Percentiles rank a stretch among this genome's conserved stretches.
phyloP scores from a whole-genome alignment of 2,888 invertebrate genomes.

The Leptinotarsa peninsularis region DNA sequence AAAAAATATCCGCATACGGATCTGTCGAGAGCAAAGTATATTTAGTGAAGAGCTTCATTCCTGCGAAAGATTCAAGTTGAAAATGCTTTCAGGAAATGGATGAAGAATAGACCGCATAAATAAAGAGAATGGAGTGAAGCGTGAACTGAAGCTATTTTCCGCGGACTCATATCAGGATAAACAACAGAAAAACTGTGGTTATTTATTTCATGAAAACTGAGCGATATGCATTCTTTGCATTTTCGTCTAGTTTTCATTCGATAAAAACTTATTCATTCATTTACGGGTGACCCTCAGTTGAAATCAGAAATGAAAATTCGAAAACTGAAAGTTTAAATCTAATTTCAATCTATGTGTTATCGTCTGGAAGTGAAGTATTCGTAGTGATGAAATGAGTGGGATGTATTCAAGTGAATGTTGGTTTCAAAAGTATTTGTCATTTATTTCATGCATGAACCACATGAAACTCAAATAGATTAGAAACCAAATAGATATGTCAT shows the following conservation, averaged over 20 bases:
- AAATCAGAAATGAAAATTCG: no score
- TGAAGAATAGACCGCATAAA: slow-evolving; percentile 28
- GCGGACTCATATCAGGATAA: slow-evolving; percentile 27
- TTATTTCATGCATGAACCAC: no score
- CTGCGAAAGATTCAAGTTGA: slow-evolving; percentile 25
- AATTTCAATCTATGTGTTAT: no score
- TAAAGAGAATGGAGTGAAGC: slow-evolving; percentile 31
- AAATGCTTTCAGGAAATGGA: slow-evolving; percentile 27
- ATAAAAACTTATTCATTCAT: no score
- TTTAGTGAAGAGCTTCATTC: slow-evolving; percentile 16
- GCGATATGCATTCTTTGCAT: neutral
- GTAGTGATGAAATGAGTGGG: no score
- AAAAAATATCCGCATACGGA: slow-evolving; percentile 4
- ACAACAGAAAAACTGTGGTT: slow-evolving; percentile 16
- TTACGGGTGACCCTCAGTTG: no score
- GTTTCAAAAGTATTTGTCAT: no score
- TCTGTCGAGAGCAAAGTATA: neutral
- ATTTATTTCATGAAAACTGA: slow-evolving; percentile 20
- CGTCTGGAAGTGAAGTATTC: no score
- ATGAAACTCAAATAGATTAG: no score
- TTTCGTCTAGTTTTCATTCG: neutral
- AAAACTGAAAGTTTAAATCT: no score
- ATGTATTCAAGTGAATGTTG: no score
- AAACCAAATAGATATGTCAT: no score
- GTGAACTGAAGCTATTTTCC: slow-evolving; percentile 32